Conservation (phyloP, 1,140 invertebrate species). For the Periplaneta americana region DNA sequence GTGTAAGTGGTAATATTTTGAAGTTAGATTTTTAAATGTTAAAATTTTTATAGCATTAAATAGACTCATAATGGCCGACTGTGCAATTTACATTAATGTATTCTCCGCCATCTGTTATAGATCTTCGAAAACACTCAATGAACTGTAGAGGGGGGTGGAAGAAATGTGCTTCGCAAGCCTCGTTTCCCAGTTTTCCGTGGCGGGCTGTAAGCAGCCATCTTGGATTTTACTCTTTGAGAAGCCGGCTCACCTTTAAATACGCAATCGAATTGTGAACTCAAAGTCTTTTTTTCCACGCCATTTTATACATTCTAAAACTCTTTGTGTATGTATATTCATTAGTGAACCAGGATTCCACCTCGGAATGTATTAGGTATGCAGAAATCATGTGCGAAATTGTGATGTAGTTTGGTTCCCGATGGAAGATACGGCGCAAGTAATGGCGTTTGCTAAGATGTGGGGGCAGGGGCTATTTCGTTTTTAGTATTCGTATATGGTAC, state of each 20-base stretch:
- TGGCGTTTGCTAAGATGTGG: slow-evolving; percentile 32
- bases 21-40: too few relatives aligned
- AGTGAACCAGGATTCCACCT: slow-evolving; percentile 25
- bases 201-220: slow-evolving; percentile 41
- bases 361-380: slow-evolving; percentile 39
- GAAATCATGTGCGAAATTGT: slow-evolving; percentile 31
- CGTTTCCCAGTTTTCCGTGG: slow-evolving; percentile 37
- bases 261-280: slow-evolving; percentile 5
- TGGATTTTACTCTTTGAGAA: slow-evolving; percentile 37
- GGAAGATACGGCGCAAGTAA: slow-evolving; percentile 35
- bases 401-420: slow-evolving; percentile 32
- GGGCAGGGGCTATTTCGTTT: slow-evolving; percentile 32
- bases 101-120: not conserved
- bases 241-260: slow-evolving; percentile 32
- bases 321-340: slow-evolving; percentile 4
- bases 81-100: not conserved
- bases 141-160: slow-evolving; percentile 8
- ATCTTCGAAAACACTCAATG: not conserved
- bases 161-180: slow-evolving; percentile 25
- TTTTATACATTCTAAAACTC: not conserved
- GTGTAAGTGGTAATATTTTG: too few relatives aligned
- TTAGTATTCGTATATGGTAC: slow-evolving; percentile 31
- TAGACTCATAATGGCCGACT: not conserved
- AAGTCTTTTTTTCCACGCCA: not conserved
- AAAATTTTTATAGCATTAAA: too few relatives aligned